These are phyloP conservation scores for Coendou prehensilis DNA, from an alignment of 2,797 vertebrate genomes.

Conservation along the genomic window DNA sequence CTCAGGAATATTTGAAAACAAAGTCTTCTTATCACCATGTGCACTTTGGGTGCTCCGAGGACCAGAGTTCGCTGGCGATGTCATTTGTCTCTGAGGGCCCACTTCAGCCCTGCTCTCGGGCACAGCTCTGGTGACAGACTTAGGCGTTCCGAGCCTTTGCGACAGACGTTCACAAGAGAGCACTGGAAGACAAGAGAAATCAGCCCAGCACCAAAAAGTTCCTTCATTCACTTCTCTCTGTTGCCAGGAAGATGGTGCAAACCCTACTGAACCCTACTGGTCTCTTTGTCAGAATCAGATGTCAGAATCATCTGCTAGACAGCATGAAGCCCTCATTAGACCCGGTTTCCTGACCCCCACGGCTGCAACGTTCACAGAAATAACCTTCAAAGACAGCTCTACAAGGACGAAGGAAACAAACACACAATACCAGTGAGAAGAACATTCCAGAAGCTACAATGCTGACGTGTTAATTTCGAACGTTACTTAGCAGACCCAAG, in stretches of 20 bases:
- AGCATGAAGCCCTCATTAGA: background rate
- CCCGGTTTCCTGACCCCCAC: background rate
- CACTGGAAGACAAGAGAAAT: conserved; percentile 73
- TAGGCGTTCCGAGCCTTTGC: conserved; percentile 66
- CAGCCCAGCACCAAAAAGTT: background rate
- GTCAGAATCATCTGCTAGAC: background rate
- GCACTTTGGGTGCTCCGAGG: background rate
- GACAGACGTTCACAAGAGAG: conserved; percentile 67
- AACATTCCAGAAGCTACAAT: background rate
- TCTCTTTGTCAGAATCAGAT: conserved; percentile 23
- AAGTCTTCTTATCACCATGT: background rate
- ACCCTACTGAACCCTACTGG: background rate
- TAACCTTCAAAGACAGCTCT: background rate
- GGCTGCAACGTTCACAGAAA: background rate
- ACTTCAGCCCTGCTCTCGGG: background rate
- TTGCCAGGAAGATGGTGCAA: background rate
- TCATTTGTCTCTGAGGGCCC: background rate
- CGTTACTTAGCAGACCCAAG: background rate
- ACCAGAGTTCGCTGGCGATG: background rate
- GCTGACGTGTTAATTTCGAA: background rate
- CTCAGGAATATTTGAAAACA: conserved; percentile 23
- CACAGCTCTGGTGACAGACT: conserved; percentile 46
- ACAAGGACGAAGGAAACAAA: background rate
- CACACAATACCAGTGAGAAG: background rate
- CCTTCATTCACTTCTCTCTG: conserved; percentile 30